Conservation (phyloP, 2,888 invertebrate species). For the Sinohyriopsis cumingii region DNA sequence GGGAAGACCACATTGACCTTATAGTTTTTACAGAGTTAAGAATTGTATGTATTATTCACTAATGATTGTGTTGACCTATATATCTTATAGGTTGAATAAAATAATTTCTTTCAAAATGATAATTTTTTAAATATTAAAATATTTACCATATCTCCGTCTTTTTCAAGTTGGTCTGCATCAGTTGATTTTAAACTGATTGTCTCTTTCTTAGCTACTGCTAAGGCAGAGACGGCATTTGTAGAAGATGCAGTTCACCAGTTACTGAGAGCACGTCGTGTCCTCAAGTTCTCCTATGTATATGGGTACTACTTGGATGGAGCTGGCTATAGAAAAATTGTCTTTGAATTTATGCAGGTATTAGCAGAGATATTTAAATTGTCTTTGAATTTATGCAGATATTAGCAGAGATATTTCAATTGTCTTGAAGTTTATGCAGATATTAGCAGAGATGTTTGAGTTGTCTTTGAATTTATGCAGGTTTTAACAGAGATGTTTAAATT, state of each 20-base stretch:
- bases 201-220: slow-evolving; percentile 57
- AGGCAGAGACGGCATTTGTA: slow-evolving; percentile 75
- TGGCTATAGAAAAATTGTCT: slow-evolving; percentile 79
- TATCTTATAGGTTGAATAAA: too few relatives aligned
- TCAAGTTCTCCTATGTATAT: slow-evolving; percentile 81
- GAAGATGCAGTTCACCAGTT: slow-evolving; percentile 80
- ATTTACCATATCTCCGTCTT: too few relatives aligned
- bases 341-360: slow-evolving; percentile 80
- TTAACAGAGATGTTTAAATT: too few relatives aligned
- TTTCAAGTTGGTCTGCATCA: too few relatives aligned
- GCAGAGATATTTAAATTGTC: neutral
- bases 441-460: slow-evolving; percentile 6
- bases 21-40: too few relatives aligned
- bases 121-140: too few relatives aligned
- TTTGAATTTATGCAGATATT: neutral
- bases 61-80: too few relatives aligned
- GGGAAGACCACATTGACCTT: too few relatives aligned
- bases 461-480: neutral
- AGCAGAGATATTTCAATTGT: slow-evolving; percentile 73
- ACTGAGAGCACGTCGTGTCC: slow-evolving; percentile 76
- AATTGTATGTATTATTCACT: too few relatives aligned
- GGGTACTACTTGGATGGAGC: slow-evolving; percentile 79
- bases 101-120: too few relatives aligned
- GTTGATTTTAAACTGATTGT: too few relatives aligned
- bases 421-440: slow-evolving; percentile 81